Conservation (phyloP, 2,888 invertebrate genomes). For the Cryptops parisi region DNA sequence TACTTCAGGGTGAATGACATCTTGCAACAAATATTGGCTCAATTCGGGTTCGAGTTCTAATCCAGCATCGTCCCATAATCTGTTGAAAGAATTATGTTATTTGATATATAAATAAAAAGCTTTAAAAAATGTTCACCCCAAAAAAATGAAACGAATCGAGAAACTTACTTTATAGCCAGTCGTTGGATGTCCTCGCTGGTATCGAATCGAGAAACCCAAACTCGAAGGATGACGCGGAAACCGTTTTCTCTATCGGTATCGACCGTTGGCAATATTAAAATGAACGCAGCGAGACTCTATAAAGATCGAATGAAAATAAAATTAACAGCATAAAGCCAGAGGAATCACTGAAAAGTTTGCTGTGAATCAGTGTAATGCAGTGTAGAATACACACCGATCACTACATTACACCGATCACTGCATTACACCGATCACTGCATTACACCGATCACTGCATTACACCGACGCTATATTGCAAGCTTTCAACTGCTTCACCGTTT, state of each 20-base stretch:
- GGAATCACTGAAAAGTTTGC: too few relatives aligned
- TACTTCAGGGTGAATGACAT: slow-evolving; percentile 65
- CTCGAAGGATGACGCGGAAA: slow-evolving; percentile 49
- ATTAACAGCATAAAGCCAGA: too few relatives aligned
- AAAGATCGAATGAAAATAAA: slow-evolving; percentile 12
- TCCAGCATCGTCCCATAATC: slow-evolving; percentile 25
- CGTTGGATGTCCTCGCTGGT: slow-evolving; percentile 54
- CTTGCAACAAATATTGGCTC: slow-evolving; percentile 22
- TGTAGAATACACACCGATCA: too few relatives aligned
- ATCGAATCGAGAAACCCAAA: slow-evolving; percentile 76
- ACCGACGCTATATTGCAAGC: too few relatives aligned
- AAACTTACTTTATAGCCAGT: slow-evolving; percentile 27
- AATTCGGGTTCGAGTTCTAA: slow-evolving; percentile 17
- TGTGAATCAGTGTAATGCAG: too few relatives aligned
- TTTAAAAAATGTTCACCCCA: too few relatives aligned
- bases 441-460: too few relatives aligned
- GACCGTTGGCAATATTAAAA: slow-evolving; percentile 45
- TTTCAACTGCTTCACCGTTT: too few relatives aligned
- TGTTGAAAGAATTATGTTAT: slow-evolving; percentile 18
- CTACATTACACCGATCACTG: too few relatives aligned
- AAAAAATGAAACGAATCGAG: background rate
- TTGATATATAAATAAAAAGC: background rate
- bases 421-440: too few relatives aligned
- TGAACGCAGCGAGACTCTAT: slow-evolving; percentile 47
- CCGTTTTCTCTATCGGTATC: slow-evolving; percentile 43